Evolutionary conservation across 2,113 vertebrate genomes (phyloP).

Genomic region (Chaetorhynchus papuensis): DNA sequence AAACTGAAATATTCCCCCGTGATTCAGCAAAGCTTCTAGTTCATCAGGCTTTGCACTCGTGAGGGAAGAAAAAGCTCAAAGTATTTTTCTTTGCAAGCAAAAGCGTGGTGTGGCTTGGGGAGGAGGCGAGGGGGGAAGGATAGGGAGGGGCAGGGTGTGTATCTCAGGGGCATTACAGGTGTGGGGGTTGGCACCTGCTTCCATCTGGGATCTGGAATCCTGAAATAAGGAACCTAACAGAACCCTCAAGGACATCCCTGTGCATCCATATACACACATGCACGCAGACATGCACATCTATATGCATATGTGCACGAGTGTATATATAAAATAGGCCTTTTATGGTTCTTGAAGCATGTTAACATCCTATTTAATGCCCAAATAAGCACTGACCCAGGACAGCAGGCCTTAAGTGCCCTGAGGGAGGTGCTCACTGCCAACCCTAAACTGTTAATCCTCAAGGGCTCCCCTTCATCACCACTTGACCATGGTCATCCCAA

Average conservation of each 20-base stretch:
- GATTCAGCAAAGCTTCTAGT: neutral
- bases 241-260: neutral
- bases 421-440: neutral
- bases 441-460: neutral
- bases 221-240: neutral
- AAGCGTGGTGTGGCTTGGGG: neutral
- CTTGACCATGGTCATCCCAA: neutral
- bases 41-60: neutral
- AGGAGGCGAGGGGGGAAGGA: neutral
- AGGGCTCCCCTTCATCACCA: neutral
- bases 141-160: rapidly evolving
- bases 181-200: neutral
- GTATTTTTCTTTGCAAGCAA: neutral
- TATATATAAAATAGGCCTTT: neutral
- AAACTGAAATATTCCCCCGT: neutral
- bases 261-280: no score
- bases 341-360: neutral
- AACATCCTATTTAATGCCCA: neutral
- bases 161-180: neutral
- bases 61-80: neutral
- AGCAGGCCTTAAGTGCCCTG: neutral
- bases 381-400: neutral
- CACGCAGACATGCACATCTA: neutral
- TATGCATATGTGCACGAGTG: neutral
- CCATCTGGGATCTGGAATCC: neutral